Percentiles rank a stretch among this genome's conserved stretches.
Conservation (phyloP, 2,888 invertebrate species). For the Dicyrtomina minuta region DNA sequence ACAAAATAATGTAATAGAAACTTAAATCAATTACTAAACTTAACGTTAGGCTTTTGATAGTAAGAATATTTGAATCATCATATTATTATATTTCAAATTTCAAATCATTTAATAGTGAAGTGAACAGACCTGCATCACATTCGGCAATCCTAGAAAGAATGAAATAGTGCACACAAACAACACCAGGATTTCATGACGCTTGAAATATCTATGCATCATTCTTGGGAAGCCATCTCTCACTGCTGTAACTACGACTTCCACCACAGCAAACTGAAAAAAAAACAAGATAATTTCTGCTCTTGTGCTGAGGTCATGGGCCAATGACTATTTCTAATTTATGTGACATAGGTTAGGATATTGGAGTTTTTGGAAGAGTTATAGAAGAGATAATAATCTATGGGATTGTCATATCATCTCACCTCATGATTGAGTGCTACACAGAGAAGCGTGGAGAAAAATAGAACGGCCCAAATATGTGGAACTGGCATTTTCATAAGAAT, state of each 20-base stretch:
- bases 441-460: conserved; percentile 87
- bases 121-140: conserved; percentile 72
- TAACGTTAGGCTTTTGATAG: too few species aligned
- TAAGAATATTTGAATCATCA: too few species aligned
- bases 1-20: too few species aligned
- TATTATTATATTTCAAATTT: too few species aligned
- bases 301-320: too few species aligned
- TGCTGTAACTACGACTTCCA: conserved; percentile 90
- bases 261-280: conserved; percentile 77
- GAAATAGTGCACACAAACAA: conserved; percentile 79
- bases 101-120: too few species aligned
- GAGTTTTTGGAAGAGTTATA: too few species aligned
- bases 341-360: too few species aligned
- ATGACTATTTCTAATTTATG: background rate
- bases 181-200: conserved; percentile 84
- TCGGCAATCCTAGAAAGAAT: conserved; percentile 80
- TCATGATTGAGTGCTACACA: conserved; percentile 85
- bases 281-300: background rate
- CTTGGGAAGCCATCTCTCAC: conserved; percentile 89
- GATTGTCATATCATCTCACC: conserved; percentile 60
- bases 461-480: conserved; percentile 82
- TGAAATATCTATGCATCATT: conserved; percentile 77
- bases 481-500: conserved; percentile 91
- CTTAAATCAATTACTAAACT: too few species aligned
- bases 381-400: background rate